Percentiles rank a stretch among this genome's conserved stretches.
phyloP scores from a whole-genome alignment of 64 coral and sea anemone species.

The Anthopleura sola region DNA sequence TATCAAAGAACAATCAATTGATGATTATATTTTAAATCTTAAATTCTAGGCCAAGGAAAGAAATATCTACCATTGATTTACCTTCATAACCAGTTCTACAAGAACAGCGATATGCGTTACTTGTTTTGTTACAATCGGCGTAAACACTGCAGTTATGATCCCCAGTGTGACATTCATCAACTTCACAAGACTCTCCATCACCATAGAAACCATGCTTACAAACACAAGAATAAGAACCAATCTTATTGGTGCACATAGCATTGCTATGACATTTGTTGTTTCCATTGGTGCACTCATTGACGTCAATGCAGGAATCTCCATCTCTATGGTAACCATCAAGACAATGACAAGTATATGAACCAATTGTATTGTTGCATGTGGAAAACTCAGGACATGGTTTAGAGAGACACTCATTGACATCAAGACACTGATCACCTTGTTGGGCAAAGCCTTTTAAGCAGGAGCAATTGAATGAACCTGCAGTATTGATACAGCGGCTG shows the following conservation, averaged over 20 bases:
- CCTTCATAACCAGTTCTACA: not conserved
- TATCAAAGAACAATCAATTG: too few species aligned
- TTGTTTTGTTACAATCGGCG: not conserved
- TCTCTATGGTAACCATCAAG: slow-evolving; percentile 37
- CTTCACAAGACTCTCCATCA: slow-evolving; percentile 32
- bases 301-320: slow-evolving; percentile 39
- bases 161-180: not conserved
- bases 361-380: slow-evolving; percentile 46
- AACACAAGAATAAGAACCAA: slow-evolving; percentile 29
- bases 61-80: not conserved
- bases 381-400: slow-evolving; percentile 24
- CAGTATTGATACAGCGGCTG: not conserved
- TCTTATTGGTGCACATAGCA: slow-evolving; percentile 19
- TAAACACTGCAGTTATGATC: slow-evolving; percentile 15
- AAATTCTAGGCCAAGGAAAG: too few species aligned
- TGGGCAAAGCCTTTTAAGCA: not conserved
- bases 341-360: slow-evolving; percentile 39
- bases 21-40: too few species aligned
- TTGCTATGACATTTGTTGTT: slow-evolving; percentile 24
- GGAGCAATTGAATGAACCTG: not conserved
- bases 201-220: slow-evolving; percentile 39
- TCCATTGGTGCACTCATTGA: slow-evolving; percentile 37
- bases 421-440: not conserved
- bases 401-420: slow-evolving; percentile 46
- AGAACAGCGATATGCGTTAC: not conserved